Conservation (phyloP, 2,113 vertebrate genomes). For the Mastomys coucha region DNA sequence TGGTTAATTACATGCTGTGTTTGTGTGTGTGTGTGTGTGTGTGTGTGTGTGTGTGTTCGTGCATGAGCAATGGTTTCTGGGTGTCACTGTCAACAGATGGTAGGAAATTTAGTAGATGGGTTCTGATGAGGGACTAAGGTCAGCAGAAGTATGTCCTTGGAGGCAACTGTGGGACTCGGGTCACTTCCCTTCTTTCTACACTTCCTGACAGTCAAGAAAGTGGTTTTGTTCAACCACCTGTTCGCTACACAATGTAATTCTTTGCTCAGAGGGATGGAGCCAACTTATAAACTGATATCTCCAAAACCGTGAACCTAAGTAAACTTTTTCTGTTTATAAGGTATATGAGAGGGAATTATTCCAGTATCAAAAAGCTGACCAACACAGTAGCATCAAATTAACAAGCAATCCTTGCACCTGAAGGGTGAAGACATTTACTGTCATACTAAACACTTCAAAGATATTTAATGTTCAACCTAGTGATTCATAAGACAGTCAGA, state of each 20-base stretch:
- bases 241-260: not conserved
- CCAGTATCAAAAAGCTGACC: not conserved
- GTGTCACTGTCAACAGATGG: accelerated
- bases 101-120: not conserved
- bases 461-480: not conserved
- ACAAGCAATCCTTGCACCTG: not conserved
- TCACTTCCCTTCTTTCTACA: not conserved
- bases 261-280: not conserved
- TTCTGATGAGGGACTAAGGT: too few relatives aligned
- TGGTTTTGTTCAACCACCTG: not conserved
- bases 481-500: not conserved
- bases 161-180: not conserved
- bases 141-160: not conserved
- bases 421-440: not conserved
- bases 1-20: not conserved
- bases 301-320: not conserved
- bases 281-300: not conserved
- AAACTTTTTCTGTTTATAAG: not conserved
- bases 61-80: not conserved
- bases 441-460: not conserved
- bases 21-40: not conserved
- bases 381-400: not conserved
- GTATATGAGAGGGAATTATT: not conserved
- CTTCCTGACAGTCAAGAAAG: not conserved
- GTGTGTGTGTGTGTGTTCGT: not conserved